These are phyloP conservation scores for Drosophila navojoa DNA, from an alignment of 1,140 invertebrate species.

Conservation along the genomic window DNA sequence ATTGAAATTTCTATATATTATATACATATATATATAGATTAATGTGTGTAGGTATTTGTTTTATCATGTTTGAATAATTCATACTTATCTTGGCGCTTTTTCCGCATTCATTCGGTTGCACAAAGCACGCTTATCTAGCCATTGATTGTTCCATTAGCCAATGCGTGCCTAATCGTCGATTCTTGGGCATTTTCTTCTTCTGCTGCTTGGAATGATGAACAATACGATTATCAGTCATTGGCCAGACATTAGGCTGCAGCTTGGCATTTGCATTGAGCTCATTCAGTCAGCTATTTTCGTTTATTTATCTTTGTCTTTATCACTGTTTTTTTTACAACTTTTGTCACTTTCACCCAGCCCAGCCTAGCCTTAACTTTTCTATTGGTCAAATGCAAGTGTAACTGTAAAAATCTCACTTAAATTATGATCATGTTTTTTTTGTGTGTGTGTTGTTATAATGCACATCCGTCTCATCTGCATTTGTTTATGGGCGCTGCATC, in stretches of 20 bases:
- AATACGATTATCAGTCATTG: conserved; percentile 20
- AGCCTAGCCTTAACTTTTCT: conserved; percentile 6
- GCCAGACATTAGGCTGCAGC: conserved; percentile 14
- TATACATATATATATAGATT: background rate
- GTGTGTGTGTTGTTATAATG: conserved; percentile 30
- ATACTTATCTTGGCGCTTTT: conserved; percentile 41
- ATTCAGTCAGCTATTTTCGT: background rate
- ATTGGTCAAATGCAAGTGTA: conserved; percentile 45
- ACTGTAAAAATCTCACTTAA: conserved; percentile 51
- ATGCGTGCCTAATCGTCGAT: conserved; percentile 64
- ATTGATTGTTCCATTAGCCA: conserved; percentile 15
- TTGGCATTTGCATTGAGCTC: background rate
- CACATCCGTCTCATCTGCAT: conserved; percentile 41
- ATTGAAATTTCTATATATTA: conserved; percentile 63
- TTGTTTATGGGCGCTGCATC: conserved; percentile 22
- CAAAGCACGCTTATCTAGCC: conserved; percentile 22
- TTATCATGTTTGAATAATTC: conserved; percentile 19
- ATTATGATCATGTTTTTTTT: conserved; percentile 41
- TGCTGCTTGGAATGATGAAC: conserved; percentile 2
- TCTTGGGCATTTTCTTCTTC: conserved; percentile 25
- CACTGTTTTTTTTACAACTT: background rate
- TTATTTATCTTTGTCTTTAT: background rate
- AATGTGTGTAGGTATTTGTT: background rate
- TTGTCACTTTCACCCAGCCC: conserved; percentile 57
- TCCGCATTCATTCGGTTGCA: conserved; percentile 61